Evolutionary conservation across 1,140 invertebrate genomes (phyloP), one percentile per base, ranked within the genome.

Genomic region (Papilio machaon): DNA sequence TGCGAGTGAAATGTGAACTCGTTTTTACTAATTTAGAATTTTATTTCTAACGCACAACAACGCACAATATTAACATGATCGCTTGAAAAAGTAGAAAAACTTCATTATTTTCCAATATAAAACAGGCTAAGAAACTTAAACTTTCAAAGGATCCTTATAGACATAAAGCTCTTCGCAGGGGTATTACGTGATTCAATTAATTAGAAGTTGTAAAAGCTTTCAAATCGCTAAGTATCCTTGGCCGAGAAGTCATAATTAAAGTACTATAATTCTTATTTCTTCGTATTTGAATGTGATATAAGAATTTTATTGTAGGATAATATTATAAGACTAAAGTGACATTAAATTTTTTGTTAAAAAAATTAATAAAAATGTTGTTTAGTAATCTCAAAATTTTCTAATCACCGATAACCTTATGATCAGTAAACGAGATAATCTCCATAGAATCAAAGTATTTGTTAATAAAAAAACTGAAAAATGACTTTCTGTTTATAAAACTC

Each of bases 161-260:
- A 67, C 30, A 11, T 35, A 35, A 67, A 67, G 64, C 64, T 64
- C 30, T 11, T 19, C 23, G 23, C 11, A 15, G 30, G 35, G 8
- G 15, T 67, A 67, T 67, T 13, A 67, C 30, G 2, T 67, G 64
- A 67, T 67, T 67, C 64, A 67, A 67, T 67, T 67, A 67, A 67
- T 67, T 35, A 35, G 64, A 67, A 67, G 64, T 67, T 67, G 64
- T 67, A 67, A 67, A 67, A 67, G 64, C 64, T 67, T 67, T 67
- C 30, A 35, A 35, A 35, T 15, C 64, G 64, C 30, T 67, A 35
- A 67, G 64, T 67, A 67, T 67, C 64, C 64, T 67, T 67, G 30
- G 64, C 64, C 30, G 64, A 30, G 23, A 67, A 67, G 64, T 67
- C 64, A 30, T 67, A 67, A 67, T 38, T 67, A 67, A 35, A 67